These are phyloP conservation scores for Dynastes tityus DNA, from an alignment of 2,888 invertebrate genomes.

Conservation along the genomic window DNA sequence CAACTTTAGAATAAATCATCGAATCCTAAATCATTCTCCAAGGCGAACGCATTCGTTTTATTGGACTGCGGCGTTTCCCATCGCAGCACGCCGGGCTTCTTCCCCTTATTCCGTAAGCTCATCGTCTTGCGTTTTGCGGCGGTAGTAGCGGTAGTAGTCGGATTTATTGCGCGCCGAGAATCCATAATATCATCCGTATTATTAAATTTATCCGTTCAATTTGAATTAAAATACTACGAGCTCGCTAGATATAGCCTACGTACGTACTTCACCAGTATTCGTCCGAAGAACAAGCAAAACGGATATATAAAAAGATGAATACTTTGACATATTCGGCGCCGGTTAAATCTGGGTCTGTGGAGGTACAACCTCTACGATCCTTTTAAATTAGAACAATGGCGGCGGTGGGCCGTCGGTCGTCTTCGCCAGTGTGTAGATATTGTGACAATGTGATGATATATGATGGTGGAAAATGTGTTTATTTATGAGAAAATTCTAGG, in stretches of 20 bases:
- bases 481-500: background rate
- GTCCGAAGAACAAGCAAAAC: no score
- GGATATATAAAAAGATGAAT: no score
- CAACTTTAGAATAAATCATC: slow-evolving; percentile 50
- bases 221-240: slow-evolving; percentile 36
- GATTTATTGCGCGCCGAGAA: slow-evolving; percentile 43
- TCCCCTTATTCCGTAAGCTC: background rate
- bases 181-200: slow-evolving; percentile 44
- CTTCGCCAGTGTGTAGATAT: background rate
- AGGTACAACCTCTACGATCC: no score
- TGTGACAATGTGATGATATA: background rate
- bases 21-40: slow-evolving; percentile 47
- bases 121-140: background rate
- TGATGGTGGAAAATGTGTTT: no score
- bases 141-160: slow-evolving; percentile 1
- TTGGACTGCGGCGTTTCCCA: slow-evolving; percentile 8
- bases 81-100: no score
- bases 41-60: slow-evolving; percentile 27
- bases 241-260: no score
- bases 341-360: no score
- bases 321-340: no score
- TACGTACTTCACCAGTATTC: background rate
- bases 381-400: slow-evolving; percentile 12
- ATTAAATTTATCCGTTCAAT: slow-evolving; percentile 47
- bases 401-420: background rate